phyloP scores from a whole-genome alignment of 2,113 vertebrate species.

The Numida meleagris region DNA sequence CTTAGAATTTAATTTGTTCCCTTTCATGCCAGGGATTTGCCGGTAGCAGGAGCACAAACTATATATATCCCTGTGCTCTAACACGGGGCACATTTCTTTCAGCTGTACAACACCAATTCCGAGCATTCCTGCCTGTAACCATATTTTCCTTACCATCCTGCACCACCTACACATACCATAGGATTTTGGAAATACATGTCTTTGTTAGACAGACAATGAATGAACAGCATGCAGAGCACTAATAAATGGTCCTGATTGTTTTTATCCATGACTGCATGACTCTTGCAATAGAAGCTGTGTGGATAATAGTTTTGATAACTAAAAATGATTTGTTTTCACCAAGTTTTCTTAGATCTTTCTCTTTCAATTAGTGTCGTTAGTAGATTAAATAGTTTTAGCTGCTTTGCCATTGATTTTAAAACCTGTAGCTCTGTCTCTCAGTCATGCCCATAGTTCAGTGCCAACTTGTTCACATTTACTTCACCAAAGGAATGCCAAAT shows the following conservation, averaged over 20 bases:
- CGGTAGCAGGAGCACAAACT: neutral
- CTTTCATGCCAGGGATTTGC: neutral
- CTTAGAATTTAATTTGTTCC: neutral
- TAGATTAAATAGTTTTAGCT: neutral
- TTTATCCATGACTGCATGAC: neutral
- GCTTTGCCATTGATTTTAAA: neutral
- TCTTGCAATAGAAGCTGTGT: neutral
- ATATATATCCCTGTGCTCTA: neutral
- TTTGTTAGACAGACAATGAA: neutral
- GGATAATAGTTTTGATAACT: neutral
- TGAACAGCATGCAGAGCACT: neutral
- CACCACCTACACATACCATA: neutral
- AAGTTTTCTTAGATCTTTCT: neutral
- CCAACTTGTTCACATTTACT: neutral
- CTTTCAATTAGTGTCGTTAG: neutral
- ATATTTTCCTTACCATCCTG: neutral
- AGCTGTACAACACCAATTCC: neutral
- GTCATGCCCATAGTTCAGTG: neutral
- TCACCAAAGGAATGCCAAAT: neutral
- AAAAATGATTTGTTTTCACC: neutral
- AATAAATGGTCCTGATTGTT: constrained; percentile 1
- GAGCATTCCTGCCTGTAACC: neutral
- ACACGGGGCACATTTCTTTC: neutral
- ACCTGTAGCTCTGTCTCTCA: neutral
- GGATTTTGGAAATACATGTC: neutral